These are phyloP conservation scores for Mergus octosetaceus DNA, from an alignment of 2,797 vertebrate genomes.

Conservation along the genomic window DNA sequence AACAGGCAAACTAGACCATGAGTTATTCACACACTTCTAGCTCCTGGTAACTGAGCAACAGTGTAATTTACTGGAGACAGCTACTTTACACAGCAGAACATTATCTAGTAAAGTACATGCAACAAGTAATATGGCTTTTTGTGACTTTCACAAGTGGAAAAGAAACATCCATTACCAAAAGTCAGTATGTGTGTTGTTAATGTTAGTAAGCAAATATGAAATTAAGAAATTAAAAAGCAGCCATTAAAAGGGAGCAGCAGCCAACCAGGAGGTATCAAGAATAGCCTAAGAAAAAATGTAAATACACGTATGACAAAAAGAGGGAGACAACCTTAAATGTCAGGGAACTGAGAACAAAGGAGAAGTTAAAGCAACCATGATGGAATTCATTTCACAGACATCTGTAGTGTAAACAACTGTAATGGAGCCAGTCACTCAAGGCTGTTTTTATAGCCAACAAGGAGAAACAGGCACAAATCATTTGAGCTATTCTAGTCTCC, in stretches of 20 bases:
- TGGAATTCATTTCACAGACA: not conserved
- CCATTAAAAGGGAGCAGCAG: not conserved
- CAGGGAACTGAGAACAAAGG: not conserved
- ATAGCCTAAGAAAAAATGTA: not conserved
- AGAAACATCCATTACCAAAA: not conserved
- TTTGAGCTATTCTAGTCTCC: not conserved
- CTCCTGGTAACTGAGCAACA: not conserved
- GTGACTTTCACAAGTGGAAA: not conserved
- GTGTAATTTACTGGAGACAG: not conserved
- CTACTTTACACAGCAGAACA: not conserved
- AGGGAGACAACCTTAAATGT: not conserved
- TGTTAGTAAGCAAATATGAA: not conserved
- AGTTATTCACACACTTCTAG: not conserved
- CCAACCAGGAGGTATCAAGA: not conserved
- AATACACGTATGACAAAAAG: not conserved
- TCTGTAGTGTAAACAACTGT: not conserved
- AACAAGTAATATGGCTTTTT: not conserved
- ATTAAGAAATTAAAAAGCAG: not conserved
- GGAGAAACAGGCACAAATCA: not conserved
- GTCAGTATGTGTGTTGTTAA: not conserved
- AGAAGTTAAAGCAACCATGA: not conserved
- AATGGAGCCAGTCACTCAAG: not conserved
- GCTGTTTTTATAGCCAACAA: not conserved
- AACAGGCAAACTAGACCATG: not conserved
- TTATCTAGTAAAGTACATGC: not conserved